phyloP scores from a whole-genome alignment of 2,113 vertebrate species.

The Anarrhichthys ocellatus region DNA sequence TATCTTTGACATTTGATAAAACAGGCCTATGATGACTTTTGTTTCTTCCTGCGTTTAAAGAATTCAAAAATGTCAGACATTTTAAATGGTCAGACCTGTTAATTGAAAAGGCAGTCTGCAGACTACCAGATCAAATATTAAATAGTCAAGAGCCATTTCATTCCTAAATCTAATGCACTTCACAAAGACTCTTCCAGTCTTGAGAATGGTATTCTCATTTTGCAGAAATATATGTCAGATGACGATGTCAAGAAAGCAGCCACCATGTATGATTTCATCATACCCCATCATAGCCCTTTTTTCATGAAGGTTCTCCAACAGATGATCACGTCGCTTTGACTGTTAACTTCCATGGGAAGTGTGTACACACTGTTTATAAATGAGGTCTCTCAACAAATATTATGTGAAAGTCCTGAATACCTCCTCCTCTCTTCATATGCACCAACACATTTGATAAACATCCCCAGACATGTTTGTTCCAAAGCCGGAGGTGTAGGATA shows the following conservation, averaged over 20 bases:
- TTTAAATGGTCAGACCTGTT: neutral
- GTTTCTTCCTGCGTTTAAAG: neutral
- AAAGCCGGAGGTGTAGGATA: constrained; percentile 24
- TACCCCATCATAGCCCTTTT: neutral
- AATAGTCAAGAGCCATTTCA: neutral
- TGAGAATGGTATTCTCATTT: neutral
- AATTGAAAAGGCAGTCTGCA: neutral
- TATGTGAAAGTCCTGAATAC: constrained; percentile 6
- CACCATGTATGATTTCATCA: neutral
- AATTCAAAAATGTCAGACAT: neutral
- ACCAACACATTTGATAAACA: constrained; percentile 29
- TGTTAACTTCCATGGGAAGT: neutral
- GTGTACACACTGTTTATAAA: neutral
- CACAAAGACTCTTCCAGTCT: neutral
- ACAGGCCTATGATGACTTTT: neutral
- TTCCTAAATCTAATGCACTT: no score
- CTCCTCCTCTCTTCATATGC: neutral
- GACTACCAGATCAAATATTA: neutral
- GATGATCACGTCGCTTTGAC: neutral
- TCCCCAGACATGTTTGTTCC: constrained; percentile 25
- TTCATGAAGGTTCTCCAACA: neutral
- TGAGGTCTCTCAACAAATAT: constrained; percentile 17
- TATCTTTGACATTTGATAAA: neutral
- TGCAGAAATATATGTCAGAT: neutral
- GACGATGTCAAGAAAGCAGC: neutral